These are phyloP conservation scores for Drosophila sturtevanti DNA, from an alignment of 1,140 invertebrate species.

Conservation along the genomic window DNA sequence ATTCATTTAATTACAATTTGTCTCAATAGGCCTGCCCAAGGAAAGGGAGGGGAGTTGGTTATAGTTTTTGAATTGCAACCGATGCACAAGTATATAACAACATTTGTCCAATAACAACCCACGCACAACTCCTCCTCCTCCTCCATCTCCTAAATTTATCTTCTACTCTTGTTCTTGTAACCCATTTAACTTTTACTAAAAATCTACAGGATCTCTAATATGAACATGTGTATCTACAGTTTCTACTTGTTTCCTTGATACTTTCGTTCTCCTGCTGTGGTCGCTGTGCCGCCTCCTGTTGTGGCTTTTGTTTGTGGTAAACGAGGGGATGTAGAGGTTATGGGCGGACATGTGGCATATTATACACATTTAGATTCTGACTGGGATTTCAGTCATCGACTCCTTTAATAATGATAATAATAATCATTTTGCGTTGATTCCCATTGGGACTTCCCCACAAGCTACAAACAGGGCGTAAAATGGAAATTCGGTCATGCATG, in stretches of 20 bases:
- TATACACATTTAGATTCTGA: conserved; percentile 55
- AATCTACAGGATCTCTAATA: conserved; percentile 58
- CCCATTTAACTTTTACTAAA: conserved; percentile 67
- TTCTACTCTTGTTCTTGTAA: conserved; percentile 19
- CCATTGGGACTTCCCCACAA: conserved; percentile 50
- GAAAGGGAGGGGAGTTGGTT: not conserved
- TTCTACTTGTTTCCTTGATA: conserved; percentile 20
- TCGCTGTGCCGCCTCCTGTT: conserved; percentile 26
- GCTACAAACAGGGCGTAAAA: conserved; percentile 64
- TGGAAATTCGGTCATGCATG: conserved; percentile 73
- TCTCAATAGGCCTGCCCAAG: conserved; percentile 25
- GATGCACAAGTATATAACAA: conserved; percentile 44
- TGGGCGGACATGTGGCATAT: conserved; percentile 60
- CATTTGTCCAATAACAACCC: too few species aligned
- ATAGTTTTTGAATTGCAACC: conserved; percentile 37
- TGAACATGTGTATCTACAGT: conserved; percentile 60
- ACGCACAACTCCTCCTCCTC: too few species aligned
- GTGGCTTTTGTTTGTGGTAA: conserved; percentile 32
- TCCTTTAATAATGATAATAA: conserved; percentile 75
- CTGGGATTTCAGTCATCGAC: conserved; percentile 61
- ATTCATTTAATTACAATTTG: conserved; percentile 76
- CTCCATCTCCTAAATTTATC: not conserved
- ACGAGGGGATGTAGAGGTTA: conserved; percentile 1
- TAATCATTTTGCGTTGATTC: conserved; percentile 64
- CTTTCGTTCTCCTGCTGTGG: conserved; percentile 39